Base-by-base conservation (phyloP, 2,888 invertebrate species). In the Cactoblastis cactorum region DNA sequence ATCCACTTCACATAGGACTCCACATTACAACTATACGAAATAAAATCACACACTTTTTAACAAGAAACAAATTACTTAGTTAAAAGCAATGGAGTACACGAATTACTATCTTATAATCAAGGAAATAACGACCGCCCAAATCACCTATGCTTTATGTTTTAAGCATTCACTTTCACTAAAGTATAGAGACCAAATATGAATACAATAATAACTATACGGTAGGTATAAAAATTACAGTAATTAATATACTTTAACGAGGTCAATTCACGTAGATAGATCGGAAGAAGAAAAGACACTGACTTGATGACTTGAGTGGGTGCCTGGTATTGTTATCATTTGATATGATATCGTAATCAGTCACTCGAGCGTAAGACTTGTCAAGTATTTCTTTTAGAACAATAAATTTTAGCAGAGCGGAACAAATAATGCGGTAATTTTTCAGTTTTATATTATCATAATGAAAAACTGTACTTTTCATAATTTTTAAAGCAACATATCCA, bases 121-220 rank as follows among this genome's bases (percentile, higher is more conserved):
- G 12, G 33, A 56, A 61, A 47, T 47, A 35, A 38, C 52, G 50
- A 46, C 32, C 50, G 54, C 43, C 45, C 39, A 39, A 47, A 46
- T 28, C 37, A 38, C 43, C 51, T 55, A 49, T 50, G 43, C 51
- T 56, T 52, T 51, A 49, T 50, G 43, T 57, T 53, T 58, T 57
- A 58, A 57, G 58, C 52, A 54, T 59, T 59, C 59, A 58, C 62
- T 62, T 63, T 65, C 62, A 59, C 65, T 63, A 38, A 39, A 11
- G 39, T 51, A 45, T 46, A 45, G 14, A 47, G 33, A 51, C 51
- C 46, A 52, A 57, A 51, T 45, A 52, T 46, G 53, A 51, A 54
- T 46, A 46, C 47, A 37, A 45, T 14, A 34, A 32, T 28, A 14
- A 1, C 14, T 3, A 14, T 14, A 35, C 1, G 35, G 14, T 35